Evolutionary conservation across 92 coral and sea anemone species (phyloP), one percentile per base, ranked within the genome.

Genomic region (Umimayanthus kanabou): DNA sequence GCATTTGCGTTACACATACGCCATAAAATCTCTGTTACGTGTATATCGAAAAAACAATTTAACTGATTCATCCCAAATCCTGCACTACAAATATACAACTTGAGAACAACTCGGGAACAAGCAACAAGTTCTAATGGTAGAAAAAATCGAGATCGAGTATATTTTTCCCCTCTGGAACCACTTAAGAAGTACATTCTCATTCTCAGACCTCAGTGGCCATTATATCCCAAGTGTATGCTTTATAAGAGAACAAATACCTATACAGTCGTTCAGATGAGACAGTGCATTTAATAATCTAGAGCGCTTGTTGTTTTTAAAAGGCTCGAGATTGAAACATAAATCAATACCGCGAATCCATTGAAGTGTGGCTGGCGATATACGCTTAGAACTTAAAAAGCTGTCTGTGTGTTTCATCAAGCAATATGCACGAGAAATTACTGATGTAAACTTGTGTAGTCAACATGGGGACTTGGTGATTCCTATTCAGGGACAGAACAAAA

Each of bases 341-440:
- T 82, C 86, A 82, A 75, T 39, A 75, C 79, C 50, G 25, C 55
- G 53, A 42, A 66, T 23, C 45, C 50, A 25, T 29, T 83, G 43
- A 70, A 33, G 66, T 83, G 78, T 78, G 37, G 80, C 61, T 47
- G 69, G 37, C 37, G 37, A 33, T 75, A 14, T 5, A 40, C 43
- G 53, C 39, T 53, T 80, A 6, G 47, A 80, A 39, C 43, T 67
- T 26, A 72, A 61, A 82, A 83, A 69, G 26, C 87, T 71, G 78
- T 72, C 71, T 83, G 87, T 39, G 55, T 40, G 43, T 64, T 66
- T 81, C 22, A 82, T 45, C 77, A 69, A 83, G 42, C 42, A 83
- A 25, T 29, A 8, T 83, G 78, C 61, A 83, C 18, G 40, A 69
- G 16, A 83, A 83, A 70, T 45, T 71, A 26, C 84, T 28, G 33